Conservation (phyloP, 2,113 vertebrate genomes). For the Hemichromis elongatus region DNA sequence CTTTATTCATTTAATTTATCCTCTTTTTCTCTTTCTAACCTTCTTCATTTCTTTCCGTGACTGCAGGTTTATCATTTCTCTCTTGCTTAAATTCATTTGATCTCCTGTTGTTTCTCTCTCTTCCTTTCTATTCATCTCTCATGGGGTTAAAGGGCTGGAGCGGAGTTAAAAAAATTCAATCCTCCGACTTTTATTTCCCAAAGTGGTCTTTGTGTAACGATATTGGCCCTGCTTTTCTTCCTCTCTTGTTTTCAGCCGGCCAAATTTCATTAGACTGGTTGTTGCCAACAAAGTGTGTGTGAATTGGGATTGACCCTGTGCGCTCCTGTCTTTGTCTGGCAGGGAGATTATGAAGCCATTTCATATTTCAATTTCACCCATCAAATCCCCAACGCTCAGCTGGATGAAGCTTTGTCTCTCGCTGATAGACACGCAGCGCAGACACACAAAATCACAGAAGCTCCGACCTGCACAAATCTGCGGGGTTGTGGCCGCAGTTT, state of each 20-base stretch:
- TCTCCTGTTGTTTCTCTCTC: background rate
- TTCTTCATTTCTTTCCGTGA: background rate
- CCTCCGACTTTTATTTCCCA: constrained; percentile 50
- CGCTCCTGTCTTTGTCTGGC: constrained; percentile 35
- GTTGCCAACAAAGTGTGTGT: constrained; percentile 1
- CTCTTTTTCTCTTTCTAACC: background rate
- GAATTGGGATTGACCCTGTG: constrained; percentile 33
- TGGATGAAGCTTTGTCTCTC: constrained; percentile 5
- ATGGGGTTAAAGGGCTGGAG: background rate
- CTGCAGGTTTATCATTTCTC: background rate
- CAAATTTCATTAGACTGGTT: constrained; percentile 34
- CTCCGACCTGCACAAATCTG: background rate
- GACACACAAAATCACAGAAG: background rate
- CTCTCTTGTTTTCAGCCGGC: background rate
- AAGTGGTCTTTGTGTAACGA: constrained; percentile 14
- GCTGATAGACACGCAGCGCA: background rate
- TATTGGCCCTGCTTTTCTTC: background rate
- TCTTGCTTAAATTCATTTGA: background rate
- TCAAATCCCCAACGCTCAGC: constrained; percentile 47
- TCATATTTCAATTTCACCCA: constrained; percentile 54
- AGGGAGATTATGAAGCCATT: constrained; percentile 57
- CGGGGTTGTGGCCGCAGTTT: background rate
- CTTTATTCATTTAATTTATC: background rate
- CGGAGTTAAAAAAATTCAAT: constrained; percentile 19
- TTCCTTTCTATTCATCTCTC: background rate